Evolutionary conservation across 2,797 vertebrate species (phyloP).

Genomic region (Cottoperca gobio): DNA sequence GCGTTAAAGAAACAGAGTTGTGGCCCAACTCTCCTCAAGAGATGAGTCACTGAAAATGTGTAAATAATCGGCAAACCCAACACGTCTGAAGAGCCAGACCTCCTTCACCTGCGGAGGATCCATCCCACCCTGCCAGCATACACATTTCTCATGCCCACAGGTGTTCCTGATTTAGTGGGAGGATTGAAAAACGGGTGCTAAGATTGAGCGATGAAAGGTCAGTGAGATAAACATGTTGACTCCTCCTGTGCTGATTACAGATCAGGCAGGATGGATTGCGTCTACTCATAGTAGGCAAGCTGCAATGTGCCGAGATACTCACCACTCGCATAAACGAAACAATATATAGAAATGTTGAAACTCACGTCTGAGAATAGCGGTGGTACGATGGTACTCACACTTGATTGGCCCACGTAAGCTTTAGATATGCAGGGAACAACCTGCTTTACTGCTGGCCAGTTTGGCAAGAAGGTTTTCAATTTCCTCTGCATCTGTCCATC

Average conservation of each 20-base stretch:
- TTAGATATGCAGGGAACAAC: slow-evolving; percentile 40
- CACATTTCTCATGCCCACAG: slow-evolving; percentile 40
- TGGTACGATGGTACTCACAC: not conserved
- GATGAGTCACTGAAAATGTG: slow-evolving; percentile 51
- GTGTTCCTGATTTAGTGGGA: slow-evolving; percentile 28
- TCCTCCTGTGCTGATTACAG: slow-evolving; percentile 59
- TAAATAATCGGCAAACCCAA: slow-evolving; percentile 43
- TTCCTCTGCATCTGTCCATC: slow-evolving; percentile 65
- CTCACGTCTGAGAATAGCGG: not conserved
- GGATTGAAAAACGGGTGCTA: slow-evolving; percentile 32
- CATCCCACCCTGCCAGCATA: slow-evolving; percentile 37
- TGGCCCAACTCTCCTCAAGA: not conserved
- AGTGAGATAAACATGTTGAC: slow-evolving; percentile 55
- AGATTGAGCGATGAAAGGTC: slow-evolving; percentile 58
- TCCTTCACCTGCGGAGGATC: slow-evolving; percentile 40
- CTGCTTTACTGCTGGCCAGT: slow-evolving; percentile 21
- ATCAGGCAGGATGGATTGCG: slow-evolving; percentile 55
- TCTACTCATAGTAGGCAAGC: slow-evolving; percentile 26
- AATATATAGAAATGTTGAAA: not conserved
- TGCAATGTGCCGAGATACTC: not conserved
- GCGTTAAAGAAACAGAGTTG: slow-evolving; percentile 35
- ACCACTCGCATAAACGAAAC: not conserved
- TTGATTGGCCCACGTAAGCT: slow-evolving; percentile 17
- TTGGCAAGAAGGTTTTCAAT: slow-evolving; percentile 62
- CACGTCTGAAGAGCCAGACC: slow-evolving; percentile 24